phyloP scores from a whole-genome alignment of 2,113 vertebrate genomes.

The Drymodes brunneopygia region DNA sequence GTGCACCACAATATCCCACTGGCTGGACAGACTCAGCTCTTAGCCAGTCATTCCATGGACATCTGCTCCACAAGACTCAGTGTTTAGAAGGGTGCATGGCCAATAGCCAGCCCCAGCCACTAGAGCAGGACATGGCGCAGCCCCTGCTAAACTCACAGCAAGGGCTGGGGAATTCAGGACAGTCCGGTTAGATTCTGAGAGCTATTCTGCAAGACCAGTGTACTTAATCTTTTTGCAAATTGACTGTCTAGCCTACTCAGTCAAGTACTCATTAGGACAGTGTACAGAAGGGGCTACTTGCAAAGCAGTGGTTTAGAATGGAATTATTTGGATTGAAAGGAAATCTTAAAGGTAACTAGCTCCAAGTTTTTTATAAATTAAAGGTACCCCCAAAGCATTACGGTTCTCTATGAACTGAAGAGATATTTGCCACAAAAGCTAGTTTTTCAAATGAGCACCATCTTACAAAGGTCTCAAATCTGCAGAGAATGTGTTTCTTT shows the following conservation, averaged over 20 bases:
- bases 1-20: neutral
- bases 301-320: neutral
- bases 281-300: neutral
- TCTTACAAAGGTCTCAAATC: neutral
- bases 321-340: neutral
- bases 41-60: neutral
- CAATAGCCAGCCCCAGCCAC: neutral
- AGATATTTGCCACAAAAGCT: neutral
- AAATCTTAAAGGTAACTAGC: neutral
- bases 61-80: neutral
- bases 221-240: neutral
- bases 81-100: accelerated
- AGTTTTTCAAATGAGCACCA: neutral
- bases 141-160: neutral
- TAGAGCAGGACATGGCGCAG: neutral
- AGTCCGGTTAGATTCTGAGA: neutral
- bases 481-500: neutral
- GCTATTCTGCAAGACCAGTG: neutral
- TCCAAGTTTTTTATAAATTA: neutral
- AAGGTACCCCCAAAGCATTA: neutral
- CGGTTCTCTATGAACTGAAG: neutral
- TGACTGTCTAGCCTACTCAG: neutral
- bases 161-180: neutral
- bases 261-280: neutral
- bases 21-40: neutral